Conservation (phyloP, 2,888 invertebrate species). For the Cheilosia scutellata region DNA sequence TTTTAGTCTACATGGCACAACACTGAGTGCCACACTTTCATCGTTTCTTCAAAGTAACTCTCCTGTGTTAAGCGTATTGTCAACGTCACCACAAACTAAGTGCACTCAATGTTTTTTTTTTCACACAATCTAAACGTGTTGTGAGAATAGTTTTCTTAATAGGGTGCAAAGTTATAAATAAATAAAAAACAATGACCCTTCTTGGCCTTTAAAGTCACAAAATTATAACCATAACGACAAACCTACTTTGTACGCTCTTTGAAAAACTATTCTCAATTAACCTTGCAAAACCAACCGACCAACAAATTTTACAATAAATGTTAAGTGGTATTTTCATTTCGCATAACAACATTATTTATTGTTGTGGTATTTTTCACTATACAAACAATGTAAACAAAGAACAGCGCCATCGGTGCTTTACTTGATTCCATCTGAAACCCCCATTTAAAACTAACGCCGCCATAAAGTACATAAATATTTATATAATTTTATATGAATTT, state of each 20-base stretch:
- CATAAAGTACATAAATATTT: neutral
- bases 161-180: too few species aligned
- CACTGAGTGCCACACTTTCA: too few species aligned
- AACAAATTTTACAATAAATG: neutral
- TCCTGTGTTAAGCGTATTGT: too few species aligned
- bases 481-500: neutral
- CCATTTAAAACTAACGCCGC: neutral
- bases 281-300: neutral
- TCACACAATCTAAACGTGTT: too few species aligned
- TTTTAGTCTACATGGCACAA: too few species aligned
- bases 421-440: neutral
- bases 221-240: neutral
- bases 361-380: neutral
- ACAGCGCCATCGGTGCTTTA: neutral
- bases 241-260: neutral
- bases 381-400: neutral
- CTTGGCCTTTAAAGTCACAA: too few species aligned
- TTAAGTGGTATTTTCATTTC: neutral
- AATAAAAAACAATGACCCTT: too few species aligned
- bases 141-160: too few species aligned
- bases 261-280: neutral
- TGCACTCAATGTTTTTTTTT: too few species aligned
- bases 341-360: conserved; percentile 12
- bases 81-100: too few species aligned
- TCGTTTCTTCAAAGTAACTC: too few species aligned